Base-by-base conservation (phyloP, 2,113 vertebrate species). In the Oreotrochilus melanogaster region DNA sequence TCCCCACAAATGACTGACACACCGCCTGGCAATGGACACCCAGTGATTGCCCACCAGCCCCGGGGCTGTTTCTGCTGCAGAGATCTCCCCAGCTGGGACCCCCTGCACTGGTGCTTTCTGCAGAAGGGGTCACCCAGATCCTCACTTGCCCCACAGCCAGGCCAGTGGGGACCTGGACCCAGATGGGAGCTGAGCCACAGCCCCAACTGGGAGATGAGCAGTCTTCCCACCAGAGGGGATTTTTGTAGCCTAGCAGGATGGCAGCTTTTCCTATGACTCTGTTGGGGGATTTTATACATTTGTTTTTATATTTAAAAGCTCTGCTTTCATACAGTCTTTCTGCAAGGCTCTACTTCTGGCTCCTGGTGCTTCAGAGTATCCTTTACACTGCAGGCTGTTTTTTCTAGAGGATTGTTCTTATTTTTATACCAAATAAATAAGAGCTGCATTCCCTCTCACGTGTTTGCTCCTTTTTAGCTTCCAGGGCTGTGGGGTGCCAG, bases 261-360 rank as follows among this genome's bases (percentile, higher is more conserved):
- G 88, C 48, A 2, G 66, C 74, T 92, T 92, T 88, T 86, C 17
- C 48, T 93, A 19, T 48, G 15, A 90, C 19, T 60, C 73, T 94
- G 31, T 81, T 71, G 18, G 37, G 67, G 35, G 35, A 7, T 28
- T 67, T 79, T 92, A 79, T 48, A 86, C 58, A 7, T 76, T 92
- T 92, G 50, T 95, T 93, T 97, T 96, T 97, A 95, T 97, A 76
- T 90, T 72, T 83, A 61, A 73, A 92, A 48, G 90, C 93, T 90
- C 27, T 88, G 67, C 92, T 96, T 96, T 86, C 84, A 76, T 92
- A 53, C 78, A 53, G 33, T 30, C 31, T 92, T 78, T 45, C 75
- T 83, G 58, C 28, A 82, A 58, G 66, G 45, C 78, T 93, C 58
- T 82, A 6, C 11, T 92, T 73, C 58, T 57, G 15, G 18, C 50